These are phyloP conservation scores for Andrena hattorfiana DNA, from an alignment of 2,888 invertebrate species.

Conservation along the genomic window DNA sequence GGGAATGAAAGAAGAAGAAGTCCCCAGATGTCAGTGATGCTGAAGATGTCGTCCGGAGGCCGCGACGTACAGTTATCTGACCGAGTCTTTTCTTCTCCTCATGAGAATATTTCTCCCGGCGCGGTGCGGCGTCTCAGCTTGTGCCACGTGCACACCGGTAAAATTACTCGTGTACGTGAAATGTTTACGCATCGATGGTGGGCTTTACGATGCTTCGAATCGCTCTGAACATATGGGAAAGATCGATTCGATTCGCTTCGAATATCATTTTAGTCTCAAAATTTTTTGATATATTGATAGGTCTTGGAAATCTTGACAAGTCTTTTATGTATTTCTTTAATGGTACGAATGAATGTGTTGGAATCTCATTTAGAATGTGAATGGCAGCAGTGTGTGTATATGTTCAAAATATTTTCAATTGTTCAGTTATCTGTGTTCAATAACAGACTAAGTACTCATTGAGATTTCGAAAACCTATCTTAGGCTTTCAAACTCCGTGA, in stretches of 20 bases:
- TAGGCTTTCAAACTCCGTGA: too few species aligned
- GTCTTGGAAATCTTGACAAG: too few species aligned
- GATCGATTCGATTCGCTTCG: background rate
- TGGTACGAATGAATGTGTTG: too few species aligned
- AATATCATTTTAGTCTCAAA: too few species aligned
- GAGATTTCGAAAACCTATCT: too few species aligned
- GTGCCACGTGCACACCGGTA: constrained; percentile 39
- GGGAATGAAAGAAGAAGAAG: constrained; percentile 66
- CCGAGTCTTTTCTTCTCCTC: constrained; percentile 82
- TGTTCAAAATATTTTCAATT: too few species aligned
- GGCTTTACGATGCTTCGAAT: background rate
- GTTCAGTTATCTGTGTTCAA: too few species aligned
- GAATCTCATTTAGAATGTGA: too few species aligned
- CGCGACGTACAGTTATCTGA: constrained; percentile 84
- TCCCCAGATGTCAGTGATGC: constrained; percentile 68
- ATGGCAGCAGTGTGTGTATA: too few species aligned
- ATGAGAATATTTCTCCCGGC: constrained; percentile 51
- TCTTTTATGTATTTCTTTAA: too few species aligned
- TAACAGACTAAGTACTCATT: too few species aligned
- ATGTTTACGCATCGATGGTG: background rate
- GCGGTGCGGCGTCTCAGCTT: constrained; percentile 24
- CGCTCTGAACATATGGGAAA: background rate
- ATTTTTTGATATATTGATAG: too few species aligned
- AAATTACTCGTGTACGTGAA: constrained; percentile 1
- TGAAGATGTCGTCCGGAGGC: constrained; percentile 83